Percentiles rank a stretch among this genome's conserved stretches.
Evolutionary conservation across 2,888 invertebrate species (phyloP).

Genomic region (Lepetodrilus schrolli): DNA sequence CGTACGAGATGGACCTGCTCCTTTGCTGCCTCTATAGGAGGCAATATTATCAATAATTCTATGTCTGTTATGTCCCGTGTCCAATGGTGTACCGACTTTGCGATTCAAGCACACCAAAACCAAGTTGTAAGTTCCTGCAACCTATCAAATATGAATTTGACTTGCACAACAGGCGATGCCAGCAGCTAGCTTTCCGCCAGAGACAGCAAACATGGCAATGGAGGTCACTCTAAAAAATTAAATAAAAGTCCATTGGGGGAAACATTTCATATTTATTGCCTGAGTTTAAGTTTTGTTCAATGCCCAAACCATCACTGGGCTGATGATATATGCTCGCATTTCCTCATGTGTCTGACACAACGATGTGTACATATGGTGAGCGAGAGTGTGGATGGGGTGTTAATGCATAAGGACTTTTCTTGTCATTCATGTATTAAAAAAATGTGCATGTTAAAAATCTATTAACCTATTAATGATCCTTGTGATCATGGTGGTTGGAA

Average conservation of each 20-base stretch:
- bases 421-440: no score
- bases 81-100: conserved; percentile 15
- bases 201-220: not conserved
- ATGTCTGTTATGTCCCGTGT: not conserved
- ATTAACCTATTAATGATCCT: no score
- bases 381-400: not conserved
- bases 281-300: conserved; percentile 11
- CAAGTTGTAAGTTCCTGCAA: conserved; percentile 22
- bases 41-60: conserved; percentile 29
- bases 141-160: conserved; percentile 29
- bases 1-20: not conserved
- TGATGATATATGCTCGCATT: conserved; percentile 4
- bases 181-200: not conserved
- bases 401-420: no score
- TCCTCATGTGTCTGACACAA: not conserved
- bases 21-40: not conserved
- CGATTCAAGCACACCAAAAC: not conserved
- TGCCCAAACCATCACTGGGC: not conserved
- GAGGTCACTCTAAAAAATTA: not conserved
- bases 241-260: not conserved
- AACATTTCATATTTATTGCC: conserved; percentile 20
- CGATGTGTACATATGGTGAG: not conserved
- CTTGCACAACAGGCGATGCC: conserved; percentile 13
- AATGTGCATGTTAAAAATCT: no score
- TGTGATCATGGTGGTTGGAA: no score